Percentiles rank a stretch among this genome's conserved stretches.
Conservation (phyloP, 2,888 invertebrate genomes). For the Eilema sororculum region DNA sequence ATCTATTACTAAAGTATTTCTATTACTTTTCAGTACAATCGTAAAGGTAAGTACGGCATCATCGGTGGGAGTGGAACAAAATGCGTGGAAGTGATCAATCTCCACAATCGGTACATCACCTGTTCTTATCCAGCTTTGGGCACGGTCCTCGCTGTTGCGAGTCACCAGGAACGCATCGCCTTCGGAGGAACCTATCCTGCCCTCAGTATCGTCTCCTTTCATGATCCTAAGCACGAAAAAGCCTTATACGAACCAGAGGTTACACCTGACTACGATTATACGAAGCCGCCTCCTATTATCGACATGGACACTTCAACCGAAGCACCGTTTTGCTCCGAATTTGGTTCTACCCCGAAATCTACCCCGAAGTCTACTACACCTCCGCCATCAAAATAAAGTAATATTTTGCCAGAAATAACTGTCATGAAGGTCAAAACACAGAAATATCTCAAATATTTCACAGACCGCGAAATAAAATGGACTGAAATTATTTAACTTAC, state of each 20-base stretch:
- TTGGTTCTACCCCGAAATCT: background rate
- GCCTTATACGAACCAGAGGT: conserved; percentile 52
- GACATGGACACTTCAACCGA: conserved; percentile 22
- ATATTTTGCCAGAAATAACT: background rate
- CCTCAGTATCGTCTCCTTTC: conserved; percentile 75
- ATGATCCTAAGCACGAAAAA: conserved; percentile 78
- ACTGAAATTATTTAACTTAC: background rate
- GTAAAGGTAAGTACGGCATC: conserved; percentile 81
- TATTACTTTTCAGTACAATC: conserved; percentile 70
- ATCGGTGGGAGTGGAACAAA: conserved; percentile 82
- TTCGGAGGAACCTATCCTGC: conserved; percentile 77
- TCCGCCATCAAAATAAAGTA: background rate
- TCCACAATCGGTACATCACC: conserved; percentile 79
- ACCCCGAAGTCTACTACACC: conserved; percentile 3
- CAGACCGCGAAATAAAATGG: background rate
- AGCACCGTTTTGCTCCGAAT: background rate
- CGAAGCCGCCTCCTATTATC: conserved; percentile 24
- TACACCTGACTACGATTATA: conserved; percentile 49
- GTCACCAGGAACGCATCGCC: conserved; percentile 75
- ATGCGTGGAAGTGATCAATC: conserved; percentile 79
- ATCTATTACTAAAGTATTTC: background rate
- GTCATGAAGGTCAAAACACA: background rate
- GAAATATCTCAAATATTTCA: background rate
- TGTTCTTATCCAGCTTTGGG: conserved; percentile 78
- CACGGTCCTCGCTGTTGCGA: conserved; percentile 70